Evolutionary conservation across 2,888 invertebrate genomes (phyloP), one percentile per base, ranked within the genome.

Genomic region (Dolomedes plantarius): DNA sequence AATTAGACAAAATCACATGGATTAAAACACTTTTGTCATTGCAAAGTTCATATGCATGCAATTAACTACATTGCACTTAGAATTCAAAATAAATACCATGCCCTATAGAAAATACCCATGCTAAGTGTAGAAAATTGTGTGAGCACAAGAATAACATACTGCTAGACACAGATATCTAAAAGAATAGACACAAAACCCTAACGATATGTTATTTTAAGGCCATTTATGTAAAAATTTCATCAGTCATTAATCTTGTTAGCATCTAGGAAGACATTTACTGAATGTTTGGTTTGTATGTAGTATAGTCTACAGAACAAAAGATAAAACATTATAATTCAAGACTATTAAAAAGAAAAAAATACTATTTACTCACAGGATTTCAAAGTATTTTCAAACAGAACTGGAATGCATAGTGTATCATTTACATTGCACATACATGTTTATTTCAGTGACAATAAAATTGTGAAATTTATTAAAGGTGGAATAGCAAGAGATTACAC

Each of bases 201-300:
- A 56, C 56, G 56, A 56, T 56, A 56, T 56, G 56, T 56, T 56
- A 7, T 56, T 56, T 56, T 56, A 56, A 56, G 56, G 56, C 56
- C 5, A 56, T 56, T 23, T 23, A 23, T 56, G 2, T 1, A 46
- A 16, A 56, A 19, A 23, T 56, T 56, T 56, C 23, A 23, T 23
- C 19, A 56, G 56, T 16, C 19, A 56, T 56, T 56, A 3, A 56
- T 23, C 23, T 5, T 23, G 23, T 56, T 23, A 56, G 56, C n/a
- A n/a, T 56, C 56, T 56, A 56, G 56, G 56, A 56, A 56, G 56
- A 56, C 56, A 56, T 56, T 56, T 7, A 16, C 16, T 13, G 16
- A 46, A 46, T 2, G 2, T 7, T 2, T 13, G 46, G 36, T 36
- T 36, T n/a, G n/a, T n/a, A n/a, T n/a, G n/a, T n/a, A n/a, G n/a